A percentile compares a stretch with the other conserved stretches of the same genome.
Evolutionary conservation across 2,113 vertebrate species (phyloP).

Genomic region (Athene noctua): DNA sequence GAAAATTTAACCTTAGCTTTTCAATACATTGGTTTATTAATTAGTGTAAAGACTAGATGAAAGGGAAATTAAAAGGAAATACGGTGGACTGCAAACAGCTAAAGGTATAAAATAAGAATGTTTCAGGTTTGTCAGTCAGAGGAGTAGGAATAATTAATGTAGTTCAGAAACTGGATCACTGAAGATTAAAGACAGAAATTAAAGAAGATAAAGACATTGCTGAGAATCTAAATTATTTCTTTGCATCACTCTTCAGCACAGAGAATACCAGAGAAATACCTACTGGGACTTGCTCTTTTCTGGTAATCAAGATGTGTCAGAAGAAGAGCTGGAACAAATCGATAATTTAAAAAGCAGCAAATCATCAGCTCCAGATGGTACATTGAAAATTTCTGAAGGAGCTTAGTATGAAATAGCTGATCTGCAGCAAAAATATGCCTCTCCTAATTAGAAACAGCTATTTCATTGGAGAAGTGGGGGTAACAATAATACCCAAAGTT

Average conservation of each 20-base stretch:
- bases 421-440: conserved; percentile 33
- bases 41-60: neutral
- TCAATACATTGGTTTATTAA: neutral
- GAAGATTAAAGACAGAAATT: conserved; percentile 24
- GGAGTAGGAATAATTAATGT: neutral
- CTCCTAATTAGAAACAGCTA: conserved; percentile 15
- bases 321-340: conserved; percentile 64
- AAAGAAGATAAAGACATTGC: conserved; percentile 18
- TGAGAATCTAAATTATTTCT: conserved; percentile 38
- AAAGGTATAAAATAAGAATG: neutral
- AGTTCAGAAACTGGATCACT: neutral
- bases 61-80: neutral
- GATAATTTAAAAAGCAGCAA: conserved; percentile 57
- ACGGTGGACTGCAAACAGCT: neutral
- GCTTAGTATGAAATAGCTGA: conserved; percentile 11
- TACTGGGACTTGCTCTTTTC: conserved; percentile 60
- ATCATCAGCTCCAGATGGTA: conserved; percentile 59
- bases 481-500: neutral
- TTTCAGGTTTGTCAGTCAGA: neutral
- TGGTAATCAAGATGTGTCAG: conserved; percentile 59
- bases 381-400: conserved; percentile 29
- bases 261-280: conserved; percentile 25
- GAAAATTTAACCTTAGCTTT: neutral
- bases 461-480: neutral
- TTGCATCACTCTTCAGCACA: neutral